Base-by-base conservation (phyloP, 2,888 invertebrate genomes). In the Spisula solida region DNA sequence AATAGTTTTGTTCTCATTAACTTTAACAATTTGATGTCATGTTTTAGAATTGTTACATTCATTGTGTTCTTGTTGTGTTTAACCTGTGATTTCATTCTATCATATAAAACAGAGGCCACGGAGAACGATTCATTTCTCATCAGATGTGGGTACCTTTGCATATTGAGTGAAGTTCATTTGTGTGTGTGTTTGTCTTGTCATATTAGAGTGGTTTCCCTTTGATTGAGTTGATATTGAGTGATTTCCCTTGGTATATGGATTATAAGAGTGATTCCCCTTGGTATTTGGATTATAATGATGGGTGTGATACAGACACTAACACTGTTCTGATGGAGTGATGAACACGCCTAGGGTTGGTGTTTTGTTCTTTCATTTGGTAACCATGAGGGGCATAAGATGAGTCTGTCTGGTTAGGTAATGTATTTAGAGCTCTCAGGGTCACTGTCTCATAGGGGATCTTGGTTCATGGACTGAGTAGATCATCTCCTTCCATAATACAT, bases 51-150 rank as follows among this genome's bases (percentile, higher is more conserved):
- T 41, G 41, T 41, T 60, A 60, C 20, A 60, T 60, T 6, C 25
- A 10, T 60, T 60, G 20, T n/a, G 25, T 60, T n/a, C 2, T 60
- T 25, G 20, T 60, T 80, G 48, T 48, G 10, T 20, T 75, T 75
- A 75, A 75, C 75, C 14, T 2, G 0, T 34, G 34, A 16, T 75
- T 75, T 75, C 34, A 31, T 25, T 80, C 34, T 80, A 20, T 34
- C 75, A 75, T 75, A 25, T 79, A 10, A 34, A 78, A 31, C 85
- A 85, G 79, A 85, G 41, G 55, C 81, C 70, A 48, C 70, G 55
- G 31, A 82, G 47, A 82, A 82, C 81, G n/a, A 82, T 87, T 29
- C 83, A 87, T 87, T 87, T 87, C 60, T 83, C 82, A 82, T 78
- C 75, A 79, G 82, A 87, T 47, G 87, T 87, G 83, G 82, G 87